Percentiles rank a stretch among this genome's conserved stretches.
Conservation (phyloP, 1,140 invertebrate genomes). For the Zaprionus davidi region DNA sequence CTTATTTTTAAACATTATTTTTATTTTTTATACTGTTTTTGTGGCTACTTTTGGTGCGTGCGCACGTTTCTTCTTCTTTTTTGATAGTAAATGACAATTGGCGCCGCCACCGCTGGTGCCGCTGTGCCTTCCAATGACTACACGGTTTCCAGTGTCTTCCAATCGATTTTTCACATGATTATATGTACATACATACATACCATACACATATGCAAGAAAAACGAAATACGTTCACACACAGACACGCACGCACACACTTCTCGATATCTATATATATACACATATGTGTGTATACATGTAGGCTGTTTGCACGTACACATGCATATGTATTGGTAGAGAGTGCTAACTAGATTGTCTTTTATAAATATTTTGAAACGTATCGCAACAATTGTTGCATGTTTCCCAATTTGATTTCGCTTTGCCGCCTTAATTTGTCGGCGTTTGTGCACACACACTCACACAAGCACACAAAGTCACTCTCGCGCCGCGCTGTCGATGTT, state of each 20-base stretch:
- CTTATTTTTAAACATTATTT: conserved; percentile 14
- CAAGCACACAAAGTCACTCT: conserved; percentile 11
- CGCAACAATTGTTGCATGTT: conserved; percentile 31
- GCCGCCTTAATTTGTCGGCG: conserved; percentile 33
- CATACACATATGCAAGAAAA: conserved; percentile 13
- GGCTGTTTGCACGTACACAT: too few species aligned
- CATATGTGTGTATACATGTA: too few species aligned
- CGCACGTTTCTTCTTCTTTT: conserved; percentile 69
- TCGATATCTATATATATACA: conserved; percentile 5
- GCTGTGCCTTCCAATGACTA: conserved; percentile 49
- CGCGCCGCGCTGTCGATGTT: not conserved
- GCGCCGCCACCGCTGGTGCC: conserved; percentile 60
- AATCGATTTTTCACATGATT: conserved; percentile 84
- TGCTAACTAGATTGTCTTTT: conserved; percentile 15
- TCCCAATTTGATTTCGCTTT: conserved; percentile 14
- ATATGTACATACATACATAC: conserved; percentile 58
- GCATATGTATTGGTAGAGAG: not conserved
- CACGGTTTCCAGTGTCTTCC: conserved; percentile 71
- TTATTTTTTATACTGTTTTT: conserved; percentile 14
- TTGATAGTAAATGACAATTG: conserved; percentile 78
- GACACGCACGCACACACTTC: conserved; percentile 9
- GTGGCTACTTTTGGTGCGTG: conserved; percentile 44
- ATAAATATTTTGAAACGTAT: conserved; percentile 37
- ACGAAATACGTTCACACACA: conserved; percentile 2
- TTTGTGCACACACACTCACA: conserved; percentile 9